phyloP scores from a whole-genome alignment of 2,888 invertebrate genomes.

The Bombylius discolor region DNA sequence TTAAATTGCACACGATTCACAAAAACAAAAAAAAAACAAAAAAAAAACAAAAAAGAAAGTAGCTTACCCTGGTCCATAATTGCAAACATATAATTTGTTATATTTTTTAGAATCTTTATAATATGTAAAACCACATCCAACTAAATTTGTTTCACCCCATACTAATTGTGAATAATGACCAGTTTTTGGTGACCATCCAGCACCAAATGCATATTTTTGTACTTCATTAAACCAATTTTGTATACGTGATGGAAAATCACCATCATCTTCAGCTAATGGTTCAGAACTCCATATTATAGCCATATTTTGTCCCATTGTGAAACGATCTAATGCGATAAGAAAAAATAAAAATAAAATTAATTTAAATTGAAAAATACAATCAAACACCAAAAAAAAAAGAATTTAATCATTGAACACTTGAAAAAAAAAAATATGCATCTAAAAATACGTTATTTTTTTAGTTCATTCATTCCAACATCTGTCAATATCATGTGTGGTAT shows the following conservation, averaged over 20 bases:
- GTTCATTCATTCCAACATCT: too few relatives aligned
- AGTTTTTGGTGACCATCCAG: conserved; percentile 53
- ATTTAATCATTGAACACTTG: too few relatives aligned
- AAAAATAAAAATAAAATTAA: not conserved
- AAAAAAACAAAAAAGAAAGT: not conserved
- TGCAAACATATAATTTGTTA: conserved; percentile 73
- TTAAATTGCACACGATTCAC: too few relatives aligned
- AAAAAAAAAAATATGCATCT: too few relatives aligned
- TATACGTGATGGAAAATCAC: conserved; percentile 62
- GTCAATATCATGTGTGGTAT: too few relatives aligned
- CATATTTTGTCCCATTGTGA: conserved; percentile 75
- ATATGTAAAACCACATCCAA: conserved; percentile 79
- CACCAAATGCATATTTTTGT: conserved; percentile 48
- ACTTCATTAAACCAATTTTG: conserved; percentile 74
- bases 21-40: too few relatives aligned
- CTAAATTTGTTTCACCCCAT: conserved; percentile 72
- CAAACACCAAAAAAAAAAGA: too few relatives aligned
- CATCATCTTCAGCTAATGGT: conserved; percentile 42
- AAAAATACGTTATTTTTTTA: too few relatives aligned
- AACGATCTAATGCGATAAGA: conserved; percentile 42
- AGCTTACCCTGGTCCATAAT: conserved; percentile 64
- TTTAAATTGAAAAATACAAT: not conserved
- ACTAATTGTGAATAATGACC: conserved; percentile 81
- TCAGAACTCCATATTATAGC: conserved; percentile 69
- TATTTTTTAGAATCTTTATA: conserved; percentile 67